These are phyloP conservation scores for Heliocidaris erythrogramma DNA, from an alignment of 35 echinoderm and acorn worm species.

Conservation along the genomic window DNA sequence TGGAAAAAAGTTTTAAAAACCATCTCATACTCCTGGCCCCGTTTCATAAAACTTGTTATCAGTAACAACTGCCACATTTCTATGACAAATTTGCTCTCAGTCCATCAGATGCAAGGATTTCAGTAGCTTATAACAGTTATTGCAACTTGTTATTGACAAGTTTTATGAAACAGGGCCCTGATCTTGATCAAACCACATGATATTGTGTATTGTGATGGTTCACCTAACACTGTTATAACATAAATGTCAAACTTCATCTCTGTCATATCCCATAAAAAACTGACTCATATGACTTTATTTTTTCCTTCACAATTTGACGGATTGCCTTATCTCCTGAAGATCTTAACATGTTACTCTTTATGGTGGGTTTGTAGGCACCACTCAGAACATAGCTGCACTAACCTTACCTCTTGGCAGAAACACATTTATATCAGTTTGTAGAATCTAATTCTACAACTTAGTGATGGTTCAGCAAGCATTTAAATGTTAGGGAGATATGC, in stretches of 20 bases:
- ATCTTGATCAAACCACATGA: not conserved
- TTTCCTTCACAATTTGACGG: not conserved
- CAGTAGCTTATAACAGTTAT: too few species aligned
- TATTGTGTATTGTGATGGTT: not conserved
- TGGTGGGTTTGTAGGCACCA: not conserved
- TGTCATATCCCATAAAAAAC: not conserved
- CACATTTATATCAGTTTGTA: not conserved
- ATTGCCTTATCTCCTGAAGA: not conserved
- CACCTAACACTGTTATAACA: not conserved
- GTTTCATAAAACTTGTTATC: too few species aligned
- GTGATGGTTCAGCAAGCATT: not conserved
- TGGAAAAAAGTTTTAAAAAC: not conserved
- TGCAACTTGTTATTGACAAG: too few species aligned
- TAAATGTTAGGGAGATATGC: not conserved
- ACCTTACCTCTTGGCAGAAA: not conserved
- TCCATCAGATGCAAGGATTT: too few species aligned
- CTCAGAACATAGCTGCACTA: not conserved
- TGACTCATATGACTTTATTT: not conserved
- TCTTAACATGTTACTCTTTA: not conserved
- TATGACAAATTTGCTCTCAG: too few species aligned
- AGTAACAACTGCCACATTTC: too few species aligned
- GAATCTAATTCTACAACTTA: not conserved
- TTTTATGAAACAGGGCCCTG: too few species aligned
- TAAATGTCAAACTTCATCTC: constrained; percentile 11
- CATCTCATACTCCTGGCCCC: too few species aligned